Evolutionary conservation across 2,113 vertebrate genomes (phyloP), one percentile per base, ranked within the genome.

Genomic region (Phodopus roborovskii): DNA sequence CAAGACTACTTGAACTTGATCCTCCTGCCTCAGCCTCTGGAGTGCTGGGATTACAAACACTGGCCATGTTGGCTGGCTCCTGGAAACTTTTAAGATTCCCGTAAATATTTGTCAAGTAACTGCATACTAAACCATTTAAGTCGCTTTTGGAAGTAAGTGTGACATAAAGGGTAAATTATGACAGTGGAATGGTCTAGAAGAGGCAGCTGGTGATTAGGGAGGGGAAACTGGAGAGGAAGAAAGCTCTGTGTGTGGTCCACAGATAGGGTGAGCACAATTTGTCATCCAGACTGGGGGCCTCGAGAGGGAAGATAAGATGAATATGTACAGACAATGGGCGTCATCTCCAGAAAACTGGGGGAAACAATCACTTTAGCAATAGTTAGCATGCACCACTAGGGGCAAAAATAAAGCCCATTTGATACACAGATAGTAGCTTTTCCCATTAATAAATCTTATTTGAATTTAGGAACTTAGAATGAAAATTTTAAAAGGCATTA

Each of bases 131-230:
- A 30, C 56, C 19, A 58, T 74, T 90, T 95, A 45, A 91, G 93
- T 91, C 39, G 66, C 78, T 90, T 75, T 87, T 71, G 60, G 85
- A 95, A 75, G 78, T 89, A 91, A 95, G 45, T 91, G 48, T 48
- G 33, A 71, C 71, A 39, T 53, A 17, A 71, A n/a, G 73, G 87
- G 62, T 93, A 70, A n/a, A 84, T 95, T 87, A 84, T 58, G 45
- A 28, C 50, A 66, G 66, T 78, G 39, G 33, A 58, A 73, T 45
- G 62, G 77, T n/a, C 48, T 58, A 19, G 66, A 89, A 71, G 88
- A 85, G 77, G 26, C 30, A 53, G 45, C 15, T 26, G 15, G 30
- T 53, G 62, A 33, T 50, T 16, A 88, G 82, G 22, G 70, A 75
- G 15, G 45, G 60, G 1, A 58, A 74, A 7, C 62, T 7, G 30